Evolutionary conservation across 2,888 invertebrate genomes (phyloP), one percentile per base, ranked within the genome.

Genomic region (Brenthis hecate): DNA sequence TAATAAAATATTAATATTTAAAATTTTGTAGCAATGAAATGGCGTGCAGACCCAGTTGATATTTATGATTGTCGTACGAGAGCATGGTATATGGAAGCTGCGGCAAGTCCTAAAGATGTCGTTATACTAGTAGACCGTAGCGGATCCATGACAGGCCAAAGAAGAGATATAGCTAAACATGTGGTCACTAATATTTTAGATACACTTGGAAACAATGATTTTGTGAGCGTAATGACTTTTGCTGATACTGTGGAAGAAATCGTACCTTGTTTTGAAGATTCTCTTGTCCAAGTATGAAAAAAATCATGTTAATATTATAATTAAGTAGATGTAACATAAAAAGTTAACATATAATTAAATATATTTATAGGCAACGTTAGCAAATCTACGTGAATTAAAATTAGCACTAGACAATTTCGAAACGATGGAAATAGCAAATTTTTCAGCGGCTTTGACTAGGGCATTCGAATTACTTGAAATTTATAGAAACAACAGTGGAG

Each of bases 81-180:
- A 78, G 96, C 97, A 65, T 99, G 99, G 99, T 99, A 98, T 87
- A 98, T 99, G 86, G 98, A 99, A 89, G 99, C 99, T 2, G 99
- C 99, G 13, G 97, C 98, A 11, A 98, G 98, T 83, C 98, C 99
- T 0, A 99, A 99, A 92, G 99, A 99, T 88, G 93, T 97, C 19
- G 95, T 95, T 67, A 93, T 98, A 77, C 93, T 99, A 77, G 94
- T 98, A 73, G 98, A 98, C 85, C 95, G 95, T 56, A 97, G 98
- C 80, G 98, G 98, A 69, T 98, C 98, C 73, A 98, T 98, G 98
- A 97, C 96, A 63, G 98, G 98, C 14, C 94, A 94, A 88, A 93
- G 96, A 77, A 95, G 97, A 80, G 98, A 98, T 89, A 98, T 99
- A 77, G 99, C 99, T 65, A 94, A 95, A 85, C 96, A 96, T 84